Conservation (phyloP, 2,113 vertebrate species). For the Tonatia bakeri region DNA sequence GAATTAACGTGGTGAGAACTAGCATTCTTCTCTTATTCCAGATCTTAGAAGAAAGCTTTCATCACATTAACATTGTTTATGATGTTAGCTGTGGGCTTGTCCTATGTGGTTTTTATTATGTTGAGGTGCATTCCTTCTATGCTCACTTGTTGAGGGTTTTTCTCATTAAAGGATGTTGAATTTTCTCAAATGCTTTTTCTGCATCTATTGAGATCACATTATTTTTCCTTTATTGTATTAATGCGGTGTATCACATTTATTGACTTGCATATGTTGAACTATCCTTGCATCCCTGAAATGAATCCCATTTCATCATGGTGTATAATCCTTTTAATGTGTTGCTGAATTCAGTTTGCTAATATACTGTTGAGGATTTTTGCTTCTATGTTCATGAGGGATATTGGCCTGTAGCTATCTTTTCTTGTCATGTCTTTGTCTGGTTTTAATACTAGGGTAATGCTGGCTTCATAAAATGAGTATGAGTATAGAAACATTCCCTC, state of each 20-base stretch:
- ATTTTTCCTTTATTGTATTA: too few species aligned
- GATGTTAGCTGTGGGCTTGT: not conserved
- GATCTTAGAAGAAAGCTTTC: not conserved
- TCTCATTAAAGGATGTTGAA: too few species aligned
- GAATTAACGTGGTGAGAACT: not conserved
- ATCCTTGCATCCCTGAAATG: not conserved
- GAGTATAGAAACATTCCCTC: too few species aligned
- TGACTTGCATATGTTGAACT: not conserved
- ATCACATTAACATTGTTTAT: not conserved
- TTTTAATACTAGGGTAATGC: not conserved
- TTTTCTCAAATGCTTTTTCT: too few species aligned
- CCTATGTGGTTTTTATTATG: not conserved
- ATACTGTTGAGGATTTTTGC: too few species aligned
- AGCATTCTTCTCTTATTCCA: not conserved
- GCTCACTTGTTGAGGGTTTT: not conserved
- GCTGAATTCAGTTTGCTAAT: too few species aligned
- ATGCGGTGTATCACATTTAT: not conserved
- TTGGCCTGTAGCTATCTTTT: not conserved
- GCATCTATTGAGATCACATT: too few species aligned
- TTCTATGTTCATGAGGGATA: not conserved
- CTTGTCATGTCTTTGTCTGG: not conserved
- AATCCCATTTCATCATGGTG: not conserved
- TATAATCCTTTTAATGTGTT: not conserved
- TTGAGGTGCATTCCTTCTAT: not conserved
- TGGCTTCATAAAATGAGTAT: not conserved